These are phyloP conservation scores for Blennius ocellaris DNA, from an alignment of 2,113 vertebrate species.

Conservation along the genomic window DNA sequence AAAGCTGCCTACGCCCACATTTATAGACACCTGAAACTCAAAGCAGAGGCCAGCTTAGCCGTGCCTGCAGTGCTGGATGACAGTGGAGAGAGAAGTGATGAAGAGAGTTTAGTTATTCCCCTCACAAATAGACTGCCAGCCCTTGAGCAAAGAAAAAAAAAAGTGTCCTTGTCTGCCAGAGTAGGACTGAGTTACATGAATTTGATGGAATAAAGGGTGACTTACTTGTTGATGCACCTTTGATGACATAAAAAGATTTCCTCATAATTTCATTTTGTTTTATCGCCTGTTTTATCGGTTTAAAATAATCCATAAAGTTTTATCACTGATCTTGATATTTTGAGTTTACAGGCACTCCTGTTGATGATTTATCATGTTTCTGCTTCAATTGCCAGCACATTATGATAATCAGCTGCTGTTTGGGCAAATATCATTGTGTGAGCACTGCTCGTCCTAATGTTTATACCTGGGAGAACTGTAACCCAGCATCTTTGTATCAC, in stretches of 20 bases:
- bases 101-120: conserved; percentile 25
- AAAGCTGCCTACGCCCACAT: conserved; percentile 31
- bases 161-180: conserved; percentile 20
- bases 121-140: conserved; percentile 14
- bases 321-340: neutral
- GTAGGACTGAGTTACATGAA: conserved; percentile 18
- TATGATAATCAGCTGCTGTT: conserved; percentile 4
- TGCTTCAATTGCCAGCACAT: neutral
- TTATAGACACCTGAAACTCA: conserved; percentile 42
- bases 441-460: neutral
- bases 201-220: conserved; percentile 8
- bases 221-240: conserved; percentile 14
- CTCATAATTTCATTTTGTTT: conserved; percentile 2
- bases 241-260: conserved; percentile 3
- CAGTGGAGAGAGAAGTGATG: conserved; percentile 27
- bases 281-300: conserved; percentile 8
- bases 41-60: conserved; percentile 13
- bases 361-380: conserved; percentile 5
- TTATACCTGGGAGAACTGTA: neutral
- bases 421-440: neutral
- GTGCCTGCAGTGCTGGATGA: conserved; percentile 47
- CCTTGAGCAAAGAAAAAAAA: conserved; percentile 24
- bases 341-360: neutral
- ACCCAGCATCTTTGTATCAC: neutral
- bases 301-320: neutral